These are phyloP conservation scores for Ericerus pela DNA, from an alignment of 1,140 invertebrate genomes.

Conservation along the genomic window DNA sequence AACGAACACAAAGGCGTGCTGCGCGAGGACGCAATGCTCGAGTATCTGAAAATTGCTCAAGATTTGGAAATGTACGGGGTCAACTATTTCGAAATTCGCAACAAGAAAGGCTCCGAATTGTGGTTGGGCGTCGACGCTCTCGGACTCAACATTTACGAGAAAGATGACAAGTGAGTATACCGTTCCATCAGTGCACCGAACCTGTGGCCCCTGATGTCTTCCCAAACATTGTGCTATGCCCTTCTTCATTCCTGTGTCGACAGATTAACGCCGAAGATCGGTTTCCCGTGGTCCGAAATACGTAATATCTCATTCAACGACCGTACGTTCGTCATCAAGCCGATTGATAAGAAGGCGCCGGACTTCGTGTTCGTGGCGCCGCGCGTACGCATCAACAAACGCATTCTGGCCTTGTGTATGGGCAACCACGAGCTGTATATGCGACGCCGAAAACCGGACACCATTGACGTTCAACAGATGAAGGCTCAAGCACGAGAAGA, in stretches of 20 bases:
- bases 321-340: constrained; percentile 98
- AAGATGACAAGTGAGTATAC: constrained; percentile 68
- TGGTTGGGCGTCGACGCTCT: constrained; percentile 94
- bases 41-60: constrained; percentile 97
- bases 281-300: constrained; percentile 99
- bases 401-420: constrained; percentile 94
- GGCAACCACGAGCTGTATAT: constrained; percentile 97
- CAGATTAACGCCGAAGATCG: constrained; percentile 89
- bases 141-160: constrained; percentile 96
- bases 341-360: constrained; percentile 97
- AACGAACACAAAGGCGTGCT: constrained; percentile 82
- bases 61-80: constrained; percentile 99
- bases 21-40: constrained; percentile 96
- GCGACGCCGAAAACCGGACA: constrained; percentile 88
- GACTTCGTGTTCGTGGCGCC: constrained; percentile 99
- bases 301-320: constrained; percentile 99
- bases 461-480: constrained; percentile 99
- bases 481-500: constrained; percentile 92
- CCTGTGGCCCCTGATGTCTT: too few species aligned
- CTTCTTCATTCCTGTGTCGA: constrained; percentile 23
- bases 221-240: neutral
- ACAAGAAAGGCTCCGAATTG: constrained; percentile 94
- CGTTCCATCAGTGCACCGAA: too few species aligned
- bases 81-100: constrained; percentile 93
- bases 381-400: constrained; percentile 92